A percentile compares a stretch with the other conserved stretches of the same genome.
Conservation (phyloP, 2,113 vertebrate species). For the Epinephelus cyanopodus region DNA sequence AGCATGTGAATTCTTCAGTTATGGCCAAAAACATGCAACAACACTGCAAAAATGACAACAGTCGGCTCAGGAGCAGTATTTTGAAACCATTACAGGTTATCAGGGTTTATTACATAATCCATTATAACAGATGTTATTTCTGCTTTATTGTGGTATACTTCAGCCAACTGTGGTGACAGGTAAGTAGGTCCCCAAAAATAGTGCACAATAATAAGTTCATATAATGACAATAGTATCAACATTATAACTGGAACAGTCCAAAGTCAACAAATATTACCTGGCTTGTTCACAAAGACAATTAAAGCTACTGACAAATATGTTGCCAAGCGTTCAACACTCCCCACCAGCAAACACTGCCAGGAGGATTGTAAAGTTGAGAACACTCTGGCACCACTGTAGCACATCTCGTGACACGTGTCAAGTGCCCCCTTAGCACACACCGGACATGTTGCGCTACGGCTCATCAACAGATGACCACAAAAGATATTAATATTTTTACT, state of each 20-base stretch:
- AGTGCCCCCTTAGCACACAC: too few relatives aligned
- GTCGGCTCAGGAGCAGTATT: too few relatives aligned
- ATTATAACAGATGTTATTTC: not conserved
- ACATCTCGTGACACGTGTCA: too few relatives aligned
- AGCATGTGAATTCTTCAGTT: too few relatives aligned
- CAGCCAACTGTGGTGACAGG: not conserved
- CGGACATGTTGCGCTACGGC: too few relatives aligned
- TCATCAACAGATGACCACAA: too few relatives aligned
- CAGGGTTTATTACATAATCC: slow-evolving; percentile 11
- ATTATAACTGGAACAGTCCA: not conserved
- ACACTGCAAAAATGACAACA: too few relatives aligned
- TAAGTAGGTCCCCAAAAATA: not conserved
- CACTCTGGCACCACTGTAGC: too few relatives aligned
- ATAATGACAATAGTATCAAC: not conserved
- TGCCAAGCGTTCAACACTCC: not conserved
- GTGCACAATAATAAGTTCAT: not conserved
- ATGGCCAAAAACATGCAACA: too few relatives aligned
- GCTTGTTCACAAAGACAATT: not conserved
- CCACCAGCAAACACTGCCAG: not conserved
- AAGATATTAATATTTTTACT: too few relatives aligned
- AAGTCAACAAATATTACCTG: not conserved
- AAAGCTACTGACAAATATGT: not conserved
- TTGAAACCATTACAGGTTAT: not conserved
- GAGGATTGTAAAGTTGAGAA: too few relatives aligned
- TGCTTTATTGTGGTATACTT: not conserved